phyloP scores from a whole-genome alignment of 35 echinoderm and acorn worm species.

The Heliocidaris tuberculata region DNA sequence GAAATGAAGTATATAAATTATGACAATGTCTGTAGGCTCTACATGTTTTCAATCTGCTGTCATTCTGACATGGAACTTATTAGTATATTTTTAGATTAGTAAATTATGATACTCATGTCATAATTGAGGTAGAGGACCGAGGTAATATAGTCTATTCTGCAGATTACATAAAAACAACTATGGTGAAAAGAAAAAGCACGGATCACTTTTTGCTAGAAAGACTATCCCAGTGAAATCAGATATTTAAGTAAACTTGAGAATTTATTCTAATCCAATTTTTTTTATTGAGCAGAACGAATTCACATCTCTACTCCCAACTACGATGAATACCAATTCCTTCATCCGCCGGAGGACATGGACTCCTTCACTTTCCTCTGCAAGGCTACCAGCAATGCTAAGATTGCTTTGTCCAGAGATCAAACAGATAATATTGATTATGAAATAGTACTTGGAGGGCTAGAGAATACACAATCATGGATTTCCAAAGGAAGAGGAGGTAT shows the following conservation, averaged over 20 bases:
- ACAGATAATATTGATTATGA: constrained; percentile 71
- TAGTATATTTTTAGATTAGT: too few relatives aligned
- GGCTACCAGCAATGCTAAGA: constrained; percentile 86
- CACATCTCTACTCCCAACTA: constrained; percentile 89
- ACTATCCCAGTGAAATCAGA: too few relatives aligned
- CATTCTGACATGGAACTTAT: not conserved
- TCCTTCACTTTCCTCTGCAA: constrained; percentile 84
- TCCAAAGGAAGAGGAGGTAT: constrained; percentile 70
- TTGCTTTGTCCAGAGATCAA: constrained; percentile 61
- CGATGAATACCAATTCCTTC: constrained; percentile 88
- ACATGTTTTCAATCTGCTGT: not conserved
- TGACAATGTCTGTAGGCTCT: not conserved
- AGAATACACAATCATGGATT: constrained; percentile 88
- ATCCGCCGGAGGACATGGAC: constrained; percentile 63
- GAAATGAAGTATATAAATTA: not conserved
- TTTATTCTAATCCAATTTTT: not conserved
- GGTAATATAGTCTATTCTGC: too few relatives aligned
- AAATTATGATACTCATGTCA: too few relatives aligned
- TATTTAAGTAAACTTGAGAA: not conserved
- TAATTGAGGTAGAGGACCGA: not conserved
- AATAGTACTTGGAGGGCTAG: constrained; percentile 90
- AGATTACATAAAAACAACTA: not conserved
- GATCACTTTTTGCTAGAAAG: too few relatives aligned
- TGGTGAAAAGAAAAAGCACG: not conserved
- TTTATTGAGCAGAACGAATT: constrained; percentile 69